Conservation (phyloP, 2,113 vertebrate species). For the Sula dactylatra region DNA sequence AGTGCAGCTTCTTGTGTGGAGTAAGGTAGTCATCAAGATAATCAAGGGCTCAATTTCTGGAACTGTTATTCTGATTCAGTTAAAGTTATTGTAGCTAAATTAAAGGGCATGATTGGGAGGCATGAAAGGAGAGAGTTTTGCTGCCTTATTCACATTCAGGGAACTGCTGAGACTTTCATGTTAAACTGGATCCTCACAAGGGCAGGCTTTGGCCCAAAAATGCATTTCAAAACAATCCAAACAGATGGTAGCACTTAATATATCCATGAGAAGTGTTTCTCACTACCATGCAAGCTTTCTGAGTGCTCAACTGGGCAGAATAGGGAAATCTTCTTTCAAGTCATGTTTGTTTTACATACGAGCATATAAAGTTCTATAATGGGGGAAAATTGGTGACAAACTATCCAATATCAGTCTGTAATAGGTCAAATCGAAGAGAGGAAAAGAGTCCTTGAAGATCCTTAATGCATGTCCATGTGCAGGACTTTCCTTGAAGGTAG, state of each 20-base stretch:
- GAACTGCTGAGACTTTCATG: slow-evolving; percentile 29
- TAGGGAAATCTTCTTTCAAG: slow-evolving; percentile 9
- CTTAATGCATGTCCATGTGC: not conserved
- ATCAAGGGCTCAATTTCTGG: not conserved
- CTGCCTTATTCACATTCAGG: slow-evolving; percentile 9
- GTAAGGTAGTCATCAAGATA: not conserved
- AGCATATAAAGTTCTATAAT: not conserved
- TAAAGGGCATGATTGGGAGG: slow-evolving; percentile 3
- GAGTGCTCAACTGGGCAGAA: not conserved
- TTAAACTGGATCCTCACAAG: slow-evolving; percentile 45
- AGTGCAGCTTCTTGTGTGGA: not conserved
- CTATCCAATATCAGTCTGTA: not conserved
- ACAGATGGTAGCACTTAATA: slow-evolving; percentile 64
- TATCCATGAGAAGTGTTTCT: slow-evolving; percentile 14
- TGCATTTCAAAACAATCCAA: slow-evolving; percentile 55
- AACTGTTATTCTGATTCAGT: not conserved
- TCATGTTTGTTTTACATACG: not conserved
- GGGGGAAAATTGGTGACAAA: not conserved
- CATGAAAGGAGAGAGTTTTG: not conserved
- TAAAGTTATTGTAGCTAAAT: not conserved
- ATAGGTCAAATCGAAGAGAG: not conserved
- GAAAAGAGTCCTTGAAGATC: not conserved
- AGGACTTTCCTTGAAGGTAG: not conserved
- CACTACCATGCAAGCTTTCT: not conserved
- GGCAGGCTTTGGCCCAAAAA: slow-evolving; percentile 53